These are phyloP conservation scores for Mesoclemmys tuberculata DNA, from an alignment of 2,113 vertebrate species.

Conservation along the genomic window DNA sequence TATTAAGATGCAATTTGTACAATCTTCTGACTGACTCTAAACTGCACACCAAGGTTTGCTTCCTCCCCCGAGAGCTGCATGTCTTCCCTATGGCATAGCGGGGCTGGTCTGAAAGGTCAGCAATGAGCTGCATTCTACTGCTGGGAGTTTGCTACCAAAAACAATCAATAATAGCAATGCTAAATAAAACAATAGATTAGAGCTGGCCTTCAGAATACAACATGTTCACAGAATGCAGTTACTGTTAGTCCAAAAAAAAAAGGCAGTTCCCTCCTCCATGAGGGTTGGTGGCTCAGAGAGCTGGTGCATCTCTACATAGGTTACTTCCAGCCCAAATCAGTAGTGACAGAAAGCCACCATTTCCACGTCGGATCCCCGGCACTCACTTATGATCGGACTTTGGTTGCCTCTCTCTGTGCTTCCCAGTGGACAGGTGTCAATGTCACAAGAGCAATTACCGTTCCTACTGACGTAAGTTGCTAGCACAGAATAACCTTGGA, in stretches of 20 bases:
- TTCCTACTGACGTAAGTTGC: background rate
- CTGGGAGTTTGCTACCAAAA: background rate
- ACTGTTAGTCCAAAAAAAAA: background rate
- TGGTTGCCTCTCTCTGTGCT: background rate
- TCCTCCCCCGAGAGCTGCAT: background rate
- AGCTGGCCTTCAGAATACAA: background rate
- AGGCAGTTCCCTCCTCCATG: background rate
- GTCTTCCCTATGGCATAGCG: background rate
- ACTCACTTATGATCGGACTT: background rate
- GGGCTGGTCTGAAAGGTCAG: background rate
- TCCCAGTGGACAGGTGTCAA: background rate
- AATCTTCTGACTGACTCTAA: constrained; percentile 3
- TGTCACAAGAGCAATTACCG: background rate
- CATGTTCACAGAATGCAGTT: background rate
- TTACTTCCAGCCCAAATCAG: background rate
- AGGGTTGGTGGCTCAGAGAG: background rate
- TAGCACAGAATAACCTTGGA: background rate
- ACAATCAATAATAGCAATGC: background rate
- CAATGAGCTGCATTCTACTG: rapidly evolving
- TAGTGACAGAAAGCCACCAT: background rate
- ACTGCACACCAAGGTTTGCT: background rate
- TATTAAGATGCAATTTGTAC: background rate
- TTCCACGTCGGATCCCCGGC: background rate
- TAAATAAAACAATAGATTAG: constrained; percentile 7
- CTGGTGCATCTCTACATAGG: background rate